Evolutionary conservation across 2,888 invertebrate species (phyloP), one percentile per base, ranked within the genome.

Genomic region (Unio pictorum): DNA sequence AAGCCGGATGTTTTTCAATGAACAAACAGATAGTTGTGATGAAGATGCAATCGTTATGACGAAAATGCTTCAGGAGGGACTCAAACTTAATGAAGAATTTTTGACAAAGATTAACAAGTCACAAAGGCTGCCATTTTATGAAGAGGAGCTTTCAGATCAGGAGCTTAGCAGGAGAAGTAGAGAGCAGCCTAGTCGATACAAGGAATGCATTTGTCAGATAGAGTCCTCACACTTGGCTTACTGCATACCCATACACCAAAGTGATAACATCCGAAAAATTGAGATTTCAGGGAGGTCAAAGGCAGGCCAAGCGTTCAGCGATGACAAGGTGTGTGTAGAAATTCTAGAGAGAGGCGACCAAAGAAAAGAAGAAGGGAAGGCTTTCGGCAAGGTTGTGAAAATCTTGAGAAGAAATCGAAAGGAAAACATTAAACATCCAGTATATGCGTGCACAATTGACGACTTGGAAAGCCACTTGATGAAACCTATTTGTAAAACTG

Each of bases 401-500:
- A 59, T 75, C n/a, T 59, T 73, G 30, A 70, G 70, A 34, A 61
- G 77, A 62, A 67, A 69, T 18, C 69, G 67, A 26, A 60, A 64
- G 61, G 61, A 64, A 57, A 64, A 78, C 45, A 69, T 72, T 3
- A 61, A 74, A 23, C 68, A 77, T 66, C 81, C 79, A 7, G 71
- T 81, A 6, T 72, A 80, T 59, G 68, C 72, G 1, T 82, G 82
- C 65, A 77, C 75, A 7, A 61, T 79, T 26, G 79, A 81, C 65
- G 78, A 76, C n/a, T 63, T 62, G 17, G 73, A 75, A 30, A 72
- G 72, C 20, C 68, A 78, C 66, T 64, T 81, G 17, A 76, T 81
- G 77, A 56, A 68, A 58, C 82, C 82, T 3, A 67, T 82, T 23
- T 81, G 80, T 58, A 80, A 78, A 71, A 81, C 81, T 2, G 68